A percentile compares a stretch with the other conserved stretches of the same genome.
These are phyloP conservation scores for Drosophila lini DNA, from an alignment of 1,140 invertebrate species.

Conservation along the genomic window DNA sequence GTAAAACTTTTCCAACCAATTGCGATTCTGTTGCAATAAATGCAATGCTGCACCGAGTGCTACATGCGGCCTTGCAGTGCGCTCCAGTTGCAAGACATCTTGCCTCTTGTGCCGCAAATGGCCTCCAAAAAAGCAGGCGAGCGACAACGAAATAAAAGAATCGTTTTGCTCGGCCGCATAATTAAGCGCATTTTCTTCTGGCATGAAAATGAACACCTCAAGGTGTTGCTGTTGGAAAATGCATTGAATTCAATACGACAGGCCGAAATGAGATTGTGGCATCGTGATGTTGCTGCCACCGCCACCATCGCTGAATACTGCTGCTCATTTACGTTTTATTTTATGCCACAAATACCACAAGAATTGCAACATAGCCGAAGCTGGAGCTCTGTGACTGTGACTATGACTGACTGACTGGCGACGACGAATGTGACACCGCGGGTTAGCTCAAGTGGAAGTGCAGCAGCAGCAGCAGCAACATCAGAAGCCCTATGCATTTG, in stretches of 20 bases:
- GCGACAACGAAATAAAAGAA: slow-evolving; percentile 38
- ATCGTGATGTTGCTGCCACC: slow-evolving; percentile 34
- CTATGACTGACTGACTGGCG: slow-evolving; percentile 51
- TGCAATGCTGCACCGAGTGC: slow-evolving; percentile 44
- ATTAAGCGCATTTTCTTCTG: slow-evolving; percentile 80
- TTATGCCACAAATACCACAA: slow-evolving; percentile 81
- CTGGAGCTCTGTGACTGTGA: slow-evolving; percentile 39
- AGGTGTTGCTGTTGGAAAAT: slow-evolving; percentile 60
- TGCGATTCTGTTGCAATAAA: slow-evolving; percentile 46
- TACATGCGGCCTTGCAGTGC: slow-evolving; percentile 58
- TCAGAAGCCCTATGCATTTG: slow-evolving; percentile 67
- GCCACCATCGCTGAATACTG: slow-evolving; percentile 17
- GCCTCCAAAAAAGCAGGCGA: slow-evolving; percentile 53
- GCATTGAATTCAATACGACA: slow-evolving; percentile 75
- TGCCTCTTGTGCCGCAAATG: slow-evolving; percentile 42
- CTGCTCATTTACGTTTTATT: slow-evolving; percentile 77
- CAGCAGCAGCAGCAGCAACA: slow-evolving; percentile 42
- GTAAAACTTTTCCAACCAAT: slow-evolving; percentile 36
- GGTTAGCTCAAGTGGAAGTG: slow-evolving; percentile 76
- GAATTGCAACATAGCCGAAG: slow-evolving; percentile 59
- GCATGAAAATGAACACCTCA: slow-evolving; percentile 83
- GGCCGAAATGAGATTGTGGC: slow-evolving; percentile 58
- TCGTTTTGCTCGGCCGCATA: slow-evolving; percentile 63
- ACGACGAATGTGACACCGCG: slow-evolving; percentile 53
- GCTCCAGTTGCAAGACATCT: slow-evolving; percentile 74